Base-by-base conservation (phyloP, 2,797 vertebrate species). In the Eidolon dupreanum region DNA sequence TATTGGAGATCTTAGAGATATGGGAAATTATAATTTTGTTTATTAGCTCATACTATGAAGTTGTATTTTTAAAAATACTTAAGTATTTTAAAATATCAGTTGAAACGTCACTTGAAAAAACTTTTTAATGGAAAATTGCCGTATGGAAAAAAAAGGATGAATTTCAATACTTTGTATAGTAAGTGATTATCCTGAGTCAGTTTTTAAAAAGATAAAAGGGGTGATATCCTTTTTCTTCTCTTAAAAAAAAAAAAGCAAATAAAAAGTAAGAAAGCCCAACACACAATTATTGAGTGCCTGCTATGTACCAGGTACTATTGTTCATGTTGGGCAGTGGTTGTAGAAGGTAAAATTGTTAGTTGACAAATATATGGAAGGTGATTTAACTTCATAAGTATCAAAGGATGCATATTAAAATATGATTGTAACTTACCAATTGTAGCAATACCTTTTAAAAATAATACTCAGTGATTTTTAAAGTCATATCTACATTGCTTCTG, bases 81-180 rank as follows among this genome's bases (percentile, higher is more conserved):
- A 91, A 85, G 36, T 49, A 66, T 94, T 94, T 81, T n/a, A 93
- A 95, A 77, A 38, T 63, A 65, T 17, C 57, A 70, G 16, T 43
- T 65, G n/a, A 92, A 90, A 88, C 43, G 53, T 92, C 66, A 79
- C 38, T 19, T 70, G 51, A 79, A 53, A 77, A 88, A 59, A 36
- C 11, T 0, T 15, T 65, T 77, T 77, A 57, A 31, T 38, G 66
- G 31, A 79, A 83, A 74, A 88, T 63, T 94, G 2, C 26, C 51
- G 0, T 51, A 61, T 65, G 38, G 49, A 49, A 49, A 73, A 73
- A 84, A 79, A 90, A 93, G 79, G 22, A 79, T 87, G 33, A 83
- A 61, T 93, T 11, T 33, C 33, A 41, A 5, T 57, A 75, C 8
- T 11, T 57, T 19, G 7, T 88, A n/a, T 73, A 78, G 43, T 33